phyloP scores from a whole-genome alignment of 2,113 vertebrate genomes.

The Strix aluco region DNA sequence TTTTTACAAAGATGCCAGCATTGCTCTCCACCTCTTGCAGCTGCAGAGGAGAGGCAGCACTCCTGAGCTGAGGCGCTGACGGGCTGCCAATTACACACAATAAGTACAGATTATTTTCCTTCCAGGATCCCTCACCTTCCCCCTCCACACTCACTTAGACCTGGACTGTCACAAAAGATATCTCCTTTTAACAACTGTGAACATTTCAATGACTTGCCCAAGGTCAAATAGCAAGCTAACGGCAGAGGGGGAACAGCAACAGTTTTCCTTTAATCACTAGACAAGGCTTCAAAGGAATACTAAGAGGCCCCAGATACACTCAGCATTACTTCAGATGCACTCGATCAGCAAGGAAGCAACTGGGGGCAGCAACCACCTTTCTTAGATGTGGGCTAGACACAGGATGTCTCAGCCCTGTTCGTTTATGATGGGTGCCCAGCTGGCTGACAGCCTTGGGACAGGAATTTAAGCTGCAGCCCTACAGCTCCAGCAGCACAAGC shows the following conservation, averaged over 20 bases:
- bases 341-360: background rate
- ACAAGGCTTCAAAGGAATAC: background rate
- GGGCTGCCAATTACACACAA: background rate
- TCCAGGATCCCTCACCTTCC: background rate
- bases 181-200: background rate
- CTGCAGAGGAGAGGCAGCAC: background rate
- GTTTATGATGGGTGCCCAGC: background rate
- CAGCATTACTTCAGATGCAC: background rate
- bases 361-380: constrained; percentile 28
- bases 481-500: background rate
- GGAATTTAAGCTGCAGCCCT: background rate
- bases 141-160: background rate
- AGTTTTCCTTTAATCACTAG: background rate
- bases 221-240: background rate
- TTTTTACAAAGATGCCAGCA: background rate
- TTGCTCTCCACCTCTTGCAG: background rate
- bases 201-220: background rate
- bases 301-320: background rate
- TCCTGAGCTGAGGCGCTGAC: background rate
- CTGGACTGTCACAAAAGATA: background rate
- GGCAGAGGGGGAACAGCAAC: background rate
- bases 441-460: background rate
- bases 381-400: background rate
- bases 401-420: background rate
- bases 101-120: background rate